Evolutionary conservation across 30 jellyfish, hydroid and myxozoan genomes (phyloP).

Genomic region (Aurelia sp.): DNA sequence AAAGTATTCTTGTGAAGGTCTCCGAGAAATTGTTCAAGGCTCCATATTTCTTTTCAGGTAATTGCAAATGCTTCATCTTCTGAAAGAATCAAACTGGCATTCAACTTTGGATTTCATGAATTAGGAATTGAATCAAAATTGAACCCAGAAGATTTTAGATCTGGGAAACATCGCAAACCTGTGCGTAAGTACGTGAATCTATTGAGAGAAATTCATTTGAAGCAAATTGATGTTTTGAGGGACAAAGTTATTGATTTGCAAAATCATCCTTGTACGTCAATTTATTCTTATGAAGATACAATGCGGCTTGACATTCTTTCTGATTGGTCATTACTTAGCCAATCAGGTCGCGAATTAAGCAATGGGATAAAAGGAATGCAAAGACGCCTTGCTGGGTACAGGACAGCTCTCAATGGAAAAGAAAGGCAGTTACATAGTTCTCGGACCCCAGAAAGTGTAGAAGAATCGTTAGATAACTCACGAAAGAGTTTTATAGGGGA

Average conservation of each 20-base stretch:
- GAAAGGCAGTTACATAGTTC: too few relatives aligned
- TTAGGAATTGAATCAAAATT: conserved; percentile 30
- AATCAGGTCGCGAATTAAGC: not conserved
- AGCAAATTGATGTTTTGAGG: conserved; percentile 17
- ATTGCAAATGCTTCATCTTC: conserved; percentile 27
- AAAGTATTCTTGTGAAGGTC: too few relatives aligned
- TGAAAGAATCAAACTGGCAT: conserved; percentile 67
- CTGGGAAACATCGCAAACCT: conserved; percentile 13
- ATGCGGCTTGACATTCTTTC: not conserved
- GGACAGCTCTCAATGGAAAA: too few relatives aligned
- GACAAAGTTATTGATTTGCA: not conserved
- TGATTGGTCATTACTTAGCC: not conserved
- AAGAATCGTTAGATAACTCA: not conserved
- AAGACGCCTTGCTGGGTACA: too few relatives aligned
- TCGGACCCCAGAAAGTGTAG: too few relatives aligned
- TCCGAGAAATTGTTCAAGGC: too few relatives aligned
- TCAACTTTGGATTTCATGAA: conserved; percentile 48
- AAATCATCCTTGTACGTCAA: not conserved
- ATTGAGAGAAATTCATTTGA: conserved; percentile 16
- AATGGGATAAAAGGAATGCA: too few relatives aligned
- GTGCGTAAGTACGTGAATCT: conserved; percentile 32
- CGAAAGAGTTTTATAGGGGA: not conserved
- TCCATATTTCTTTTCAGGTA: conserved; percentile 23
- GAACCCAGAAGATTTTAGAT: conserved; percentile 28
- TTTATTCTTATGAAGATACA: not conserved